A percentile compares a stretch with the other conserved stretches of the same genome.
Conservation (phyloP, 2,888 invertebrate genomes). For the Cremastobaeus sp. region DNA sequence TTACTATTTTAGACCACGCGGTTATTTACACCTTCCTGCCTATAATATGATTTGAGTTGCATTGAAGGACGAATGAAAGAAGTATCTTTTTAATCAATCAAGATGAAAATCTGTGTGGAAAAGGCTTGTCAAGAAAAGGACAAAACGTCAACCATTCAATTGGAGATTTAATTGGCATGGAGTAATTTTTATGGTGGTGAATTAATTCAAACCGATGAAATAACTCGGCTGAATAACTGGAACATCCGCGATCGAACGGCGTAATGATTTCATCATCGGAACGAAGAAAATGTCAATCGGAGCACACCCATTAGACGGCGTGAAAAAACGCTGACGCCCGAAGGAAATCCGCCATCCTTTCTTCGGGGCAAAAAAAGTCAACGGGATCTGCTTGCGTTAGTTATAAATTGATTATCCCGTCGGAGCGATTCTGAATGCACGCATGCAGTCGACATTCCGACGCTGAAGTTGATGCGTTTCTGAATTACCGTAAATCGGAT, state of each 20-base stretch:
- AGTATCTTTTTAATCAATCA: no score
- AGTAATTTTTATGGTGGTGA: not conserved
- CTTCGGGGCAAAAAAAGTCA: conserved; percentile 3
- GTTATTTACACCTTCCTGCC: no score
- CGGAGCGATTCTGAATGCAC: conserved; percentile 30
- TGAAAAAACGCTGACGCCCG: conserved; percentile 3
- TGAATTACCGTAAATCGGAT: conserved; percentile 48
- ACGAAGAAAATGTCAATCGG: not conserved
- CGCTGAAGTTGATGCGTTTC: conserved; percentile 50
- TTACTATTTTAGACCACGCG: no score
- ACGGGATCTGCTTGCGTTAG: conserved; percentile 23
- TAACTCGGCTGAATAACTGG: conserved; percentile 8
- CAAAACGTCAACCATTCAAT: not conserved
- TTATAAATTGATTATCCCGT: conserved; percentile 47
- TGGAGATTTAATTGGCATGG: not conserved
- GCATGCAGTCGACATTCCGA: conserved; percentile 31
- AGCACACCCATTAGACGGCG: not conserved
- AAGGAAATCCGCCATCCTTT: not conserved
- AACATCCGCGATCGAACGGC: conserved; percentile 1
- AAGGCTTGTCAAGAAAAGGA: no score
- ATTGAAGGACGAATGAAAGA: no score
- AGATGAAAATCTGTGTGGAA: no score
- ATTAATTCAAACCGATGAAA: conserved; percentile 2
- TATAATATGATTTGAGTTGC: no score
- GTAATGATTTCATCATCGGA: conserved; percentile 3